phyloP scores from a whole-genome alignment of 2,888 invertebrate genomes.

The Oxyteleia sp. region DNA sequence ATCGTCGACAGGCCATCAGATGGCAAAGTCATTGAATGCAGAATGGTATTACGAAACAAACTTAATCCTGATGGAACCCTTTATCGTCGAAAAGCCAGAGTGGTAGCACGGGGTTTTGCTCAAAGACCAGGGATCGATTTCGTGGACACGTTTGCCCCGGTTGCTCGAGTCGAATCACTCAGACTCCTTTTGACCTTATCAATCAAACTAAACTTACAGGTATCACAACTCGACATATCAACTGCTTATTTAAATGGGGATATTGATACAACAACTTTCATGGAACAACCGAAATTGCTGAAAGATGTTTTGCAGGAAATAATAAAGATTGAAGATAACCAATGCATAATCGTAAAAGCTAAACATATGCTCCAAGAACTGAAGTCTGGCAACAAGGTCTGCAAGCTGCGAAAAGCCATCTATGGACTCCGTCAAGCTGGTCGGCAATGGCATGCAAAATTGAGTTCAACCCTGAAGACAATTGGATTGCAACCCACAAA shows the following conservation, averaged over 20 bases:
- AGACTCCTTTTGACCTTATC: conserved; percentile 61
- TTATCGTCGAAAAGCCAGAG: conserved; percentile 35
- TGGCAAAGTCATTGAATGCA: conserved; percentile 18
- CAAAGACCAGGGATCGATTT: conserved; percentile 4
- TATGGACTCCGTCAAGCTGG: conserved; percentile 23
- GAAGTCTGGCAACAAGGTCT: conserved; percentile 12
- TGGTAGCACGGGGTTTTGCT: conserved; percentile 45
- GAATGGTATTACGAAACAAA: conserved; percentile 35
- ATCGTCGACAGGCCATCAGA: conserved; percentile 16
- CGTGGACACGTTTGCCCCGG: conserved; percentile 64
- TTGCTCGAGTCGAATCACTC: conserved; percentile 59
- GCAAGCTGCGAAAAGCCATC: conserved; percentile 8
- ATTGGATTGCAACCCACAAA: no score
- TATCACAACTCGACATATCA: conserved; percentile 73
- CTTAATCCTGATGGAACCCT: conserved; percentile 5
- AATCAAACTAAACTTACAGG: conserved; percentile 53
- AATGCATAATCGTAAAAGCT: neutral
- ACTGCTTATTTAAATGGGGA: conserved; percentile 76
- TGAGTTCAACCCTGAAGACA: neutral
- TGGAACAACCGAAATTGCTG: conserved; percentile 65
- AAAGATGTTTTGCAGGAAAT: conserved; percentile 34
- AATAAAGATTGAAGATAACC: neutral
- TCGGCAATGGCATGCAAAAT: neutral
- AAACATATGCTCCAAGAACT: neutral
- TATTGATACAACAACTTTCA: conserved; percentile 43